Base-by-base conservation (phyloP, 2,888 invertebrate species). In the Agrotis exclamationis region DNA sequence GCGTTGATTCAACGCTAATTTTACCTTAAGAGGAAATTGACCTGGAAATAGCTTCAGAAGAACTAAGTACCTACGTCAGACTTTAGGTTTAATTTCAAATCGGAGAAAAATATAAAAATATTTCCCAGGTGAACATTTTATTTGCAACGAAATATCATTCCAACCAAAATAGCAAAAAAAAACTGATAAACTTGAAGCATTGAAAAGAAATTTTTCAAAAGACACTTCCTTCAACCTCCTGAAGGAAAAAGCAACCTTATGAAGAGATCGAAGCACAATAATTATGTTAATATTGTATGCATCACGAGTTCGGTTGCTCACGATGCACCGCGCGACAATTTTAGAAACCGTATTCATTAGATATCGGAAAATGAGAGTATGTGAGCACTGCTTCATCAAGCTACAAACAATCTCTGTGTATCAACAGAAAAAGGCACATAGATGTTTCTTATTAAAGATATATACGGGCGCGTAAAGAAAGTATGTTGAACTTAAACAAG, bases 401-500 rank as follows among this genome's bases (percentile, higher is more conserved):
- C 70, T 76, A 68, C 65, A 66, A 78, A 77, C 76, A 79, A 68
- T 76, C 69, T 13, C 18, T 20, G 18, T 28, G 18, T 74, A 48
- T 63, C 33, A 74, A 65, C 24, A 45, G 45, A 20, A 51, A 44
- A 69, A 44, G 28, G 28, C 44, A 70, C 28, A 22, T 22, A 28
- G 66, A 65, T 64, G 73, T 70, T 82, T 82, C 84, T 81, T 70
- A 79, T 76, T 80, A 75, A 80, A 69, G 9, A 39, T 39, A 80
- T 76, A 45, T 39, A 79, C 65, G 58, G 48, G 58, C 56, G 64
- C 59, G 82, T 78, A 84, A 83, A 81, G 84, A 88, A 90, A 91
- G 93, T 94, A 90, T 94, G 84, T 93, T 95, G 93, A 94, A 94
- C 94, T 89, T 93, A 91, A 92, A 93, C 92, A 92, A 80, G 87